These are phyloP conservation scores for Macrocentrus cingulum DNA, from an alignment of 1,140 invertebrate species.

Conservation along the genomic window DNA sequence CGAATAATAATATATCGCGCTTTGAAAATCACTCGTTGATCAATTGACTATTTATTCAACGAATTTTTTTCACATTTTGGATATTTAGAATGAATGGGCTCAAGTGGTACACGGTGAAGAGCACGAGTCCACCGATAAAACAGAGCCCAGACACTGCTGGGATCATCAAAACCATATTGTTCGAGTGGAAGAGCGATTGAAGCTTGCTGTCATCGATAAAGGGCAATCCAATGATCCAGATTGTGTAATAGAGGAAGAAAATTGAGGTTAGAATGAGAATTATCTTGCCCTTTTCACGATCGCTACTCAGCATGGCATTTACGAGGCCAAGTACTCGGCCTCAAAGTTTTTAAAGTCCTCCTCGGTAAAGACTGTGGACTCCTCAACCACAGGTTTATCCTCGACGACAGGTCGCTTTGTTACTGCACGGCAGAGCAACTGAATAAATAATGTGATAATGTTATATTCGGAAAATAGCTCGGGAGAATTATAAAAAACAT, in stretches of 20 bases:
- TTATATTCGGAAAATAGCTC: slow-evolving; percentile 2
- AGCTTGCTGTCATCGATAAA: slow-evolving; percentile 67
- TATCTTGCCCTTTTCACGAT: slow-evolving; percentile 59
- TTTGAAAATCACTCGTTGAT: too few relatives aligned
- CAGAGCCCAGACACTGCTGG: slow-evolving; percentile 65
- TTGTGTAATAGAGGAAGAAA: slow-evolving; percentile 65
- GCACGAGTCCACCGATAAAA: slow-evolving; percentile 67
- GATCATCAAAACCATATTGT: slow-evolving; percentile 63
- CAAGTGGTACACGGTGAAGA: slow-evolving; percentile 68
- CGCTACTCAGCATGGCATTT: slow-evolving; percentile 44
- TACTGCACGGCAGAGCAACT: slow-evolving; percentile 38
- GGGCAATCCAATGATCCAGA: slow-evolving; percentile 71
- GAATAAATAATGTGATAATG: slow-evolving; percentile 17
- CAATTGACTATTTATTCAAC: too few relatives aligned
- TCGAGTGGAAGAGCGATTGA: slow-evolving; percentile 63
- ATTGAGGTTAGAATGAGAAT: slow-evolving; percentile 60
- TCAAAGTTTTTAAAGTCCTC: slow-evolving; percentile 61
- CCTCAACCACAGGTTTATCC: slow-evolving; percentile 36
- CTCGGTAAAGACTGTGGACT: slow-evolving; percentile 57
- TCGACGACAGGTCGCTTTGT: slow-evolving; percentile 32
- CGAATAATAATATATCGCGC: too few relatives aligned
- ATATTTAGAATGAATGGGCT: slow-evolving; percentile 28
- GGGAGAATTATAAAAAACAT: not conserved
- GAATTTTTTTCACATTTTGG: too few relatives aligned
- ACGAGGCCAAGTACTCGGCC: slow-evolving; percentile 50